Evolutionary conservation across 2,888 invertebrate genomes (phyloP).

Genomic region (Actias luna): DNA sequence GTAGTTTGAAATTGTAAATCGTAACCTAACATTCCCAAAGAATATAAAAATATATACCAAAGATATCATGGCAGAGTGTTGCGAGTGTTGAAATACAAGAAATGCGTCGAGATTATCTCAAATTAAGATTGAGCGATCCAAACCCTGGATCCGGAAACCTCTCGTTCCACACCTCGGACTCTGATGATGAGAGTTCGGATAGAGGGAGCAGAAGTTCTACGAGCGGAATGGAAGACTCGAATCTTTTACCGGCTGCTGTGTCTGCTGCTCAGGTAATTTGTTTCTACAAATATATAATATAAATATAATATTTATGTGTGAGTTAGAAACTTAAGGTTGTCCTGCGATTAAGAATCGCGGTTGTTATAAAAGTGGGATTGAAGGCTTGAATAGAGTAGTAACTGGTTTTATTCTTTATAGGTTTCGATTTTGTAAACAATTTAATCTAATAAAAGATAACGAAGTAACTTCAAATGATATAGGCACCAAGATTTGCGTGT

Average conservation of each 20-base stretch:
- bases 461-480: no score
- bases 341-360: no score
- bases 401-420: no score
- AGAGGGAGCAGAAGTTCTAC: conserved; percentile 51
- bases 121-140: conserved; percentile 73
- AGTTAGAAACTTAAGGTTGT: no score
- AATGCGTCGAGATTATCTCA: conserved; percentile 74
- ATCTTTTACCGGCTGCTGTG: conserved; percentile 51
- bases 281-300: not conserved
- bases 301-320: no score
- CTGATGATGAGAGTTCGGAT: conserved; percentile 69
- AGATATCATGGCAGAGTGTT: conserved; percentile 15
- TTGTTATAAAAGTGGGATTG: no score
- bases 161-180: conserved; percentile 68
- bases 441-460: no score
- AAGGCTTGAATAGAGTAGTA: no score
- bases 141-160: conserved; percentile 56
- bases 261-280: conserved; percentile 55
- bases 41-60: conserved; percentile 21
- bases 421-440: no score
- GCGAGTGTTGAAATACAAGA: conserved; percentile 27
- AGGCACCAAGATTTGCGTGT: no score
- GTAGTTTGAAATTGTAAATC: not conserved
- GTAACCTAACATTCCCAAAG: conserved; percentile 9
- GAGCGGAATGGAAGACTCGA: conserved; percentile 46